These are phyloP conservation scores for Australoheros scitulus DNA, from an alignment of 2,113 vertebrate species.

Conservation along the genomic window DNA sequence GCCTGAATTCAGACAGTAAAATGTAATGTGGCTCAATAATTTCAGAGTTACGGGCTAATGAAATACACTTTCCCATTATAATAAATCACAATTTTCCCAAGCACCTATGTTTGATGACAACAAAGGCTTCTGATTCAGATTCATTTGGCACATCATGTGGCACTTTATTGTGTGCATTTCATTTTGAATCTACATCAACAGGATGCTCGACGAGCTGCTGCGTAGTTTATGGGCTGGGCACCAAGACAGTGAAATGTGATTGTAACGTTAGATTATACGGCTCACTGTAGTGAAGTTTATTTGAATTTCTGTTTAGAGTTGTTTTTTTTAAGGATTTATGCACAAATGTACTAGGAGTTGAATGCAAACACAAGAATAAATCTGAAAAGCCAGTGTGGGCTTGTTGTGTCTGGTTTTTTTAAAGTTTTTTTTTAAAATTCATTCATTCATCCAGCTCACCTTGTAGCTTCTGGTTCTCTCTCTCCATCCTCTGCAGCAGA, in stretches of 20 bases:
- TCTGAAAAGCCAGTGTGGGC: background rate
- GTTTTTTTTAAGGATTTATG: background rate
- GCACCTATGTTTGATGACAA: too few species aligned
- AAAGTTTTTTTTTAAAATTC: background rate
- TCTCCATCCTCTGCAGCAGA: slow-evolving; percentile 95
- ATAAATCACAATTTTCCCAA: background rate
- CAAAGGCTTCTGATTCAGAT: too few species aligned
- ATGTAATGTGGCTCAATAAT: background rate
- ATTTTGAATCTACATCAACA: background rate
- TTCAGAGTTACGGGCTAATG: background rate
- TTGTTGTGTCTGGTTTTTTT: background rate
- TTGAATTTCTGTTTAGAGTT: background rate
- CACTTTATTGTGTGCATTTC: background rate
- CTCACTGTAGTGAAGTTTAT: background rate
- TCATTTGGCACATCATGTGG: background rate
- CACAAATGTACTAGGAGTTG: background rate
- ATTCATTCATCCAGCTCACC: slow-evolving; percentile 74
- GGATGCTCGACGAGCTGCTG: background rate
- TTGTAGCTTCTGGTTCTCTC: slow-evolving; percentile 95
- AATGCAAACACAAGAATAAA: background rate
- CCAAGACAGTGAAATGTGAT: background rate
- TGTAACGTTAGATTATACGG: background rate
- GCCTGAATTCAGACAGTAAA: background rate
- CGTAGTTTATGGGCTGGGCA: background rate
- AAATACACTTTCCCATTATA: background rate